Conservation (phyloP, 1,140 invertebrate species). For the Saccostrea glomerata region DNA sequence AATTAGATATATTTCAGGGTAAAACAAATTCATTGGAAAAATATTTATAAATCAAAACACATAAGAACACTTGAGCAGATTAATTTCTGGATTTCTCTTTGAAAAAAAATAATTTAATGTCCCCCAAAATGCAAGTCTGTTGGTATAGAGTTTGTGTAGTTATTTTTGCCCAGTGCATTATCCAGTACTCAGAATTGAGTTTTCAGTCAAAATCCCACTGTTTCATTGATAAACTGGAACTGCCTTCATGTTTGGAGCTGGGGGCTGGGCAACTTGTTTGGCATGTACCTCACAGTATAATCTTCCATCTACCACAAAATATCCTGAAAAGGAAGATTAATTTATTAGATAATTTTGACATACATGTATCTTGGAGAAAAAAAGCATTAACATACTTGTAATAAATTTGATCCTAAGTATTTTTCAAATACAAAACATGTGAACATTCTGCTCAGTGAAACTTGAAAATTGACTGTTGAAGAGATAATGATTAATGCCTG, state of each 20-base stretch:
- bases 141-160: neutral
- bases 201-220: neutral
- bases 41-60: neutral
- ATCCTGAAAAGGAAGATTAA: constrained; percentile 80
- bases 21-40: neutral
- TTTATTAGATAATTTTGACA: neutral
- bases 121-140: neutral
- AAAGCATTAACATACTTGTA: neutral
- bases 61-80: constrained; percentile 1
- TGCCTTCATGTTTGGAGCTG: constrained; percentile 71
- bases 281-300: constrained; percentile 98
- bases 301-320: constrained; percentile 97
- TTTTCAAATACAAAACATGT: no score
- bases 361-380: neutral
- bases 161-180: neutral
- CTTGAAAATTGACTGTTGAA: no score
- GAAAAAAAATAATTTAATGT: neutral
- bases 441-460: no score
- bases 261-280: constrained; percentile 76
- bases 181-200: neutral
- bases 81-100: constrained; percentile 7
- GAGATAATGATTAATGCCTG: no score
- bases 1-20: neutral
- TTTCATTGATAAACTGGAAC: constrained; percentile 68
- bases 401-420: no score